These are phyloP conservation scores for Larimichthys crocea DNA, from an alignment of 2,113 vertebrate genomes.

Conservation along the genomic window DNA sequence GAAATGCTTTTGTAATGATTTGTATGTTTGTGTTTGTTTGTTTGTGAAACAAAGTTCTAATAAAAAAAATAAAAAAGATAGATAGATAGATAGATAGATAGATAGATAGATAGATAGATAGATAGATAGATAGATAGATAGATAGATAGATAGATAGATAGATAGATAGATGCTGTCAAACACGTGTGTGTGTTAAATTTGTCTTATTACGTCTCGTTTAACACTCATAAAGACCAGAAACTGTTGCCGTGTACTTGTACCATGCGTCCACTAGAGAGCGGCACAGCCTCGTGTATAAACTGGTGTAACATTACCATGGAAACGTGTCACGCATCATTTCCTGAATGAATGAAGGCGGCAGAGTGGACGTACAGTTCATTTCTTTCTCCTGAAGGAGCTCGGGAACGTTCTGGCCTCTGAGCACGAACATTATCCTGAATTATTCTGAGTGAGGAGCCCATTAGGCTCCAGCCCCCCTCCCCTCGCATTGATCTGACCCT, in stretches of 20 bases:
- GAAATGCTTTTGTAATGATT: no score
- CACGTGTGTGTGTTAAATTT: no score
- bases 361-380: background rate
- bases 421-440: background rate
- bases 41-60: no score
- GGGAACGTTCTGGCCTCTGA: background rate
- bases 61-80: no score
- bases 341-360: background rate
- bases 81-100: no score
- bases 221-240: no score
- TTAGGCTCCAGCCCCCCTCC: background rate
- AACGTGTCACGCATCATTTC: constrained; percentile 7
- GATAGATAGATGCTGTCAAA: no score
- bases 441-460: background rate
- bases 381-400: background rate
- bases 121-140: no score
- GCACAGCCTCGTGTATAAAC: constrained; percentile 13
- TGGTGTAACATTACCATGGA: constrained; percentile 50
- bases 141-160: no score
- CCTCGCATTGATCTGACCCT: constrained; percentile 1
- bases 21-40: no score
- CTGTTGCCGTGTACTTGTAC: background rate
- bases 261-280: constrained; percentile 43
- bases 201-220: background rate
- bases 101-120: no score